These are phyloP conservation scores for Eubucco bourcierii DNA, from an alignment of 2,113 vertebrate genomes.

Conservation along the genomic window DNA sequence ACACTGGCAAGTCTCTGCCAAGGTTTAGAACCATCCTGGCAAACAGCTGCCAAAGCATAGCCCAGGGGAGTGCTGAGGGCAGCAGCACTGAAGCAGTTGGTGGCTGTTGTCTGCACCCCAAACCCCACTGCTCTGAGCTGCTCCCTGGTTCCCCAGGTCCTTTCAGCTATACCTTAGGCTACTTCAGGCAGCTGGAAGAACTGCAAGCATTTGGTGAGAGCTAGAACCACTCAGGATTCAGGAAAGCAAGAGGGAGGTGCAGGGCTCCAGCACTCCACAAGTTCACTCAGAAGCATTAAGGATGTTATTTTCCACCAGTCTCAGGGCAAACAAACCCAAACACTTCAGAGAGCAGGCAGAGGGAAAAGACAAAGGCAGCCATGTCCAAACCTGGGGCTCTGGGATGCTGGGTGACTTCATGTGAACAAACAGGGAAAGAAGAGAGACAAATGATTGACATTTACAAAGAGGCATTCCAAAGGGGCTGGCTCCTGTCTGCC, in stretches of 20 bases:
- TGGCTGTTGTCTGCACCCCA: not conserved
- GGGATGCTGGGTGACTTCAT: constrained; percentile 72
- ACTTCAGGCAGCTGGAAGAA: not conserved
- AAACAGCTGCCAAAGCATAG: not conserved
- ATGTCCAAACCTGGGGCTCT: constrained; percentile 78
- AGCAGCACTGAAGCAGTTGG: not conserved
- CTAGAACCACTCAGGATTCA: not conserved
- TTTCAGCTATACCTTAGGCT: not conserved
- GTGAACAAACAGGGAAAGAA: not conserved
- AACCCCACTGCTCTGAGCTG: not conserved
- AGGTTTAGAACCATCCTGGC: not conserved
- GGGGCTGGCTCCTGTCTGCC: not conserved
- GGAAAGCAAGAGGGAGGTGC: not conserved
- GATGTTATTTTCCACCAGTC: not conserved
- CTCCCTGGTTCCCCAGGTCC: not conserved
- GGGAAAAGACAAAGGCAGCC: constrained; percentile 33
- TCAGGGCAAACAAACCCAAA: constrained; percentile 52
- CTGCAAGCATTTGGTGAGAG: not conserved
- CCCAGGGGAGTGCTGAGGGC: not conserved
- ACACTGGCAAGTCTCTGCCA: not conserved
- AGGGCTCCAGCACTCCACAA: not conserved
- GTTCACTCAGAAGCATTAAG: not conserved
- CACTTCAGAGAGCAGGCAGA: constrained; percentile 47
- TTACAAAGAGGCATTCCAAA: constrained; percentile 4
- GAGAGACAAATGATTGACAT: constrained; percentile 29